phyloP scores from a whole-genome alignment of 2,113 vertebrate species.

The Pteruthius melanotis region DNA sequence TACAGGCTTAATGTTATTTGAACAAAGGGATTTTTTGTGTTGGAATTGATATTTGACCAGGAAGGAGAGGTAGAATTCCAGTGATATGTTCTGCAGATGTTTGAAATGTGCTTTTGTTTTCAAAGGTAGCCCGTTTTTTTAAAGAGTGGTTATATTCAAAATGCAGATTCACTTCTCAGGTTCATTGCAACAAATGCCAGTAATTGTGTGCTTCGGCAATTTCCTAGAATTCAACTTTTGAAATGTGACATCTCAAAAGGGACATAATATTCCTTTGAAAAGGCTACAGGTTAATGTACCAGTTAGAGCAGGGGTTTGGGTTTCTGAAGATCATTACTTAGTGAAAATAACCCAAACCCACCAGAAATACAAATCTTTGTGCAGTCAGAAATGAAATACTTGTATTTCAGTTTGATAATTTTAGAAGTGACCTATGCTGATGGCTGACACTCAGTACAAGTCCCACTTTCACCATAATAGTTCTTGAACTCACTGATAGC shows the following conservation, averaged over 20 bases:
- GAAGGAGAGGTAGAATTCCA: conserved; percentile 12
- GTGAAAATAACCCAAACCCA: neutral
- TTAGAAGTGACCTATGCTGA: neutral
- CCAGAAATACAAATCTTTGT: neutral
- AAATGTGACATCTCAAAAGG: neutral
- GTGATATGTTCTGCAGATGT: conserved; percentile 28
- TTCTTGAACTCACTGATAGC: neutral
- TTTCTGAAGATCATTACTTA: neutral
- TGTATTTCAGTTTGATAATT: neutral
- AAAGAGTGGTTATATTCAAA: neutral
- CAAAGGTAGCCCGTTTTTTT: neutral
- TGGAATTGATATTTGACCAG: neutral
- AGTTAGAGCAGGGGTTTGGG: neutral
- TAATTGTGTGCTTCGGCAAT: neutral
- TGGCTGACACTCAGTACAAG: neutral
- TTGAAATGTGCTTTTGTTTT: conserved; percentile 30
- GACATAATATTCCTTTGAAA: neutral
- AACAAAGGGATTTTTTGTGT: conserved; percentile 9
- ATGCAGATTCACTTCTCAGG: neutral
- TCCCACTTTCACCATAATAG: neutral
- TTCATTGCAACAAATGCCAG: neutral
- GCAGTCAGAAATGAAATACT: neutral
- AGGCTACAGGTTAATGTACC: neutral
- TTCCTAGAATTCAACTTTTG: neutral
- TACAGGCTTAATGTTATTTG: neutral